Evolutionary conservation across 2,888 invertebrate genomes (phyloP).

Genomic region (Cataglyphis livida): DNA sequence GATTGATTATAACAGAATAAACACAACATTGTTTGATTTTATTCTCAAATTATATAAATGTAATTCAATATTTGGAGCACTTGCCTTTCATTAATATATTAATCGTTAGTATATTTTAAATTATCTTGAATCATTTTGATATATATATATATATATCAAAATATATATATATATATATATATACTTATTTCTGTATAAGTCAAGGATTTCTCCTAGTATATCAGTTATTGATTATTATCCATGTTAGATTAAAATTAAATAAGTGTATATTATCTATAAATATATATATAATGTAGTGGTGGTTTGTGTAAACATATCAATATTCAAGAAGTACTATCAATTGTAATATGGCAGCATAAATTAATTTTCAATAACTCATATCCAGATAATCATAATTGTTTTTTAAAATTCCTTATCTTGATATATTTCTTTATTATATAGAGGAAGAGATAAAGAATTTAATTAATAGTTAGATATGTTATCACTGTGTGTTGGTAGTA

Average conservation of each 20-base stretch:
- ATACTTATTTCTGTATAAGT: slow-evolving; percentile 9
- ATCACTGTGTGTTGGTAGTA: slow-evolving; percentile 28
- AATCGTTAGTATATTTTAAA: not conserved
- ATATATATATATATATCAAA: too few species aligned
- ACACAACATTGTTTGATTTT: not conserved
- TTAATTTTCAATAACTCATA: slow-evolving; percentile 32
- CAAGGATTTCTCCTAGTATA: slow-evolving; percentile 2
- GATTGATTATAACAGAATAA: not conserved
- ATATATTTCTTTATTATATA: not conserved
- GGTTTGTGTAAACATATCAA: slow-evolving; percentile 14
- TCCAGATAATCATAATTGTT: not conserved
- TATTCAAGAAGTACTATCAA: slow-evolving; percentile 30
- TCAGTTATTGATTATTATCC: not conserved
- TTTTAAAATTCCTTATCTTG: slow-evolving; percentile 1
- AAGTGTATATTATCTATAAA: slow-evolving; percentile 33
- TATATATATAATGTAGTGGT: not conserved
- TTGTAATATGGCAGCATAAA: slow-evolving; percentile 31
- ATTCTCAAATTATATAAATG: not conserved
- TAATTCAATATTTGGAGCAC: not conserved
- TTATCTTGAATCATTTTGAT: slow-evolving; percentile 14
- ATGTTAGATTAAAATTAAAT: slow-evolving; percentile 25
- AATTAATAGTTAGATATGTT: slow-evolving; percentile 23
- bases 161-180: not conserved
- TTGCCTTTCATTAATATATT: not conserved
- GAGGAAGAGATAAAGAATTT: not conserved